phyloP scores from a whole-genome alignment of 2,113 vertebrate species.

The Sylvilagus bachmani region DNA sequence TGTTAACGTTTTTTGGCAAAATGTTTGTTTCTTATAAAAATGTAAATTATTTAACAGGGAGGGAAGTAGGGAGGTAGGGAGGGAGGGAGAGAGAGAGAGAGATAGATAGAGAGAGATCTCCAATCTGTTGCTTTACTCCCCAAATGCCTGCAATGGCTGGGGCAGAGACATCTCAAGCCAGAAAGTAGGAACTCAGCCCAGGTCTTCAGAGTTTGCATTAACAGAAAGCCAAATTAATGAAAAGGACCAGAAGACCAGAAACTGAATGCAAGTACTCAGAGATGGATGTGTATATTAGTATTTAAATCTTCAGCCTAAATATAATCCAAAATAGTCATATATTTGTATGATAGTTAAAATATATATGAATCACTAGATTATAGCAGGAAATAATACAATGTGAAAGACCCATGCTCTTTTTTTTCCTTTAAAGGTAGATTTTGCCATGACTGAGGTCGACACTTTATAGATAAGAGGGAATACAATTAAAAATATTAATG shows the following conservation, averaged over 20 bases:
- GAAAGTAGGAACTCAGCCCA: too few relatives aligned
- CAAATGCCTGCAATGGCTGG: too few relatives aligned
- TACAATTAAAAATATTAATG: background rate
- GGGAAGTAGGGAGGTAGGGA: too few relatives aligned
- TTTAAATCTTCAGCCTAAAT: background rate
- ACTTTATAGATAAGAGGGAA: background rate
- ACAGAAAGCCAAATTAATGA: too few relatives aligned
- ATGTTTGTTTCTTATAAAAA: background rate
- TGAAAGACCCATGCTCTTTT: accelerated
- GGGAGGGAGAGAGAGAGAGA: too few relatives aligned
- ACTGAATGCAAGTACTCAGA: too few relatives aligned
- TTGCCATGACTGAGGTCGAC: background rate
- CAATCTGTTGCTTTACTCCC: too few relatives aligned
- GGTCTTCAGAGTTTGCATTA: too few relatives aligned
- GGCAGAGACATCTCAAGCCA: too few relatives aligned
- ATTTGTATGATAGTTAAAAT: background rate
- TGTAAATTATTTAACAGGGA: background rate
- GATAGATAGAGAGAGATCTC: too few relatives aligned
- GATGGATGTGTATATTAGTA: background rate
- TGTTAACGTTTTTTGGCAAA: background rate
- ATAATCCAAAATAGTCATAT: background rate
- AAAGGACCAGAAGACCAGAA: too few relatives aligned
- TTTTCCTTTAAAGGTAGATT: background rate
- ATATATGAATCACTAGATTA: background rate
- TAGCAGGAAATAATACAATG: background rate